These are phyloP conservation scores for Caretta caretta DNA, from an alignment of 2,113 vertebrate species.

Conservation along the genomic window DNA sequence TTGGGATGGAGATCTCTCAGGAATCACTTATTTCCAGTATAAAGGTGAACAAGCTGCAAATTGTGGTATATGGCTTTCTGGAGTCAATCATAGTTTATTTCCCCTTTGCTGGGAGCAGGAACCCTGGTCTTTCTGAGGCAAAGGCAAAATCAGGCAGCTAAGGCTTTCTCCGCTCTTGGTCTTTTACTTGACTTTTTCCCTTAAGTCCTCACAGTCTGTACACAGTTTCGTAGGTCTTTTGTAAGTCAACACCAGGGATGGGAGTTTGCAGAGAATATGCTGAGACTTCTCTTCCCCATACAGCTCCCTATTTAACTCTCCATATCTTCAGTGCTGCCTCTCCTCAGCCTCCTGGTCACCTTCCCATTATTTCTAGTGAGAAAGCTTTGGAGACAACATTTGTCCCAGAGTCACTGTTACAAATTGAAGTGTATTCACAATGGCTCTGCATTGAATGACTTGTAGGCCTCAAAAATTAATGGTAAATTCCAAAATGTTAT, in stretches of 20 bases:
- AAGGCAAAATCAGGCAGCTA: neutral
- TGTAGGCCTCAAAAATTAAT: neutral
- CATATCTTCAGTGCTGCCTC: neutral
- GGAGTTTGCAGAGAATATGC: neutral
- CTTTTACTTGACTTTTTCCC: neutral
- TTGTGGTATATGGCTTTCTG: neutral
- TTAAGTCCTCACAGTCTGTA: neutral
- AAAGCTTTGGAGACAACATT: neutral
- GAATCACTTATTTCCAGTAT: fast-evolving
- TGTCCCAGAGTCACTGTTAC: neutral
- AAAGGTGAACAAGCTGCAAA: neutral
- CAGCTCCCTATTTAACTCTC: neutral
- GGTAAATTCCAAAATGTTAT: neutral
- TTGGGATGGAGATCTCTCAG: neutral
- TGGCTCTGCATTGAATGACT: neutral
- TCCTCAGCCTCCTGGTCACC: neutral
- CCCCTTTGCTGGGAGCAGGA: neutral
- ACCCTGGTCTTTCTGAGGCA: neutral
- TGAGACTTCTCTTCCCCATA: neutral
- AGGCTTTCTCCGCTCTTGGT: neutral
- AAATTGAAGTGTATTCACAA: neutral
- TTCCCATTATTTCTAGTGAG: neutral
- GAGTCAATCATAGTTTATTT: neutral
- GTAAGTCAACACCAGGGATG: neutral
- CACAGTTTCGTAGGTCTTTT: neutral